These are phyloP conservation scores for Pimpla rufipes DNA, from an alignment of 2,888 invertebrate genomes.

Conservation along the genomic window DNA sequence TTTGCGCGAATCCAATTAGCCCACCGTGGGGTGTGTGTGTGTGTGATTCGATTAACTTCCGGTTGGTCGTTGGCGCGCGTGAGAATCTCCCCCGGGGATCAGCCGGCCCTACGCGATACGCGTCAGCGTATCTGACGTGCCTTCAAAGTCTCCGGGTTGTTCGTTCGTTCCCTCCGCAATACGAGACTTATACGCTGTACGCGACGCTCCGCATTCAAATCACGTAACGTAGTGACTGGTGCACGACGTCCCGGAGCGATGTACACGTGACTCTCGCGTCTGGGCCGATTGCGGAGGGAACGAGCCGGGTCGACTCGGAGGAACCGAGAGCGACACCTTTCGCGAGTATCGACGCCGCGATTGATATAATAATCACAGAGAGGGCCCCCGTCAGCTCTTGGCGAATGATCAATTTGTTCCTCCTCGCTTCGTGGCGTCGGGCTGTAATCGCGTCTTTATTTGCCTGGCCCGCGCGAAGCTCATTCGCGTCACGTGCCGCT, in stretches of 20 bases:
- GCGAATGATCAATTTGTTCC: slow-evolving; percentile 57
- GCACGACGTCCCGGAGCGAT: slow-evolving; percentile 56
- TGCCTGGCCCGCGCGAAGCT: background rate
- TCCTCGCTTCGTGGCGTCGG: slow-evolving; percentile 13
- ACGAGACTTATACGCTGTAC: slow-evolving; percentile 13
- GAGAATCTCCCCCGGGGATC: slow-evolving; percentile 12
- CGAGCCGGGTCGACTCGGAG: slow-evolving; percentile 16
- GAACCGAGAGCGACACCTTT: slow-evolving; percentile 13
- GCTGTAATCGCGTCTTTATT: slow-evolving; percentile 41
- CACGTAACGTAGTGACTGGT: slow-evolving; percentile 60
- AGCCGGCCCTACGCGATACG: background rate
- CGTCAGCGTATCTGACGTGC: slow-evolving; percentile 39
- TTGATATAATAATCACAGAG: slow-evolving; percentile 57
- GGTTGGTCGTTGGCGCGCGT: slow-evolving; percentile 37
- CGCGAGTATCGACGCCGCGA: slow-evolving; percentile 17
- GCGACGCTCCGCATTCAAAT: slow-evolving; percentile 56
- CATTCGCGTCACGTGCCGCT: slow-evolving; percentile 39
- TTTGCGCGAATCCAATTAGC: slow-evolving; percentile 58
- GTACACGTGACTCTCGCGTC: slow-evolving; percentile 50
- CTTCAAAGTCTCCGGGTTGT: slow-evolving; percentile 44
- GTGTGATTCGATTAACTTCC: slow-evolving; percentile 61
- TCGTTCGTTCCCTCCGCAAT: slow-evolving; percentile 40
- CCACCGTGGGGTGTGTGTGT: slow-evolving; percentile 15
- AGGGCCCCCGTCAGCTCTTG: background rate
- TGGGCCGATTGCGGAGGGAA: slow-evolving; percentile 12